A percentile compares a stretch with the other conserved stretches of the same genome.
phyloP scores from a whole-genome alignment of 92 coral and sea anemone species.

The Porites lobata region DNA sequence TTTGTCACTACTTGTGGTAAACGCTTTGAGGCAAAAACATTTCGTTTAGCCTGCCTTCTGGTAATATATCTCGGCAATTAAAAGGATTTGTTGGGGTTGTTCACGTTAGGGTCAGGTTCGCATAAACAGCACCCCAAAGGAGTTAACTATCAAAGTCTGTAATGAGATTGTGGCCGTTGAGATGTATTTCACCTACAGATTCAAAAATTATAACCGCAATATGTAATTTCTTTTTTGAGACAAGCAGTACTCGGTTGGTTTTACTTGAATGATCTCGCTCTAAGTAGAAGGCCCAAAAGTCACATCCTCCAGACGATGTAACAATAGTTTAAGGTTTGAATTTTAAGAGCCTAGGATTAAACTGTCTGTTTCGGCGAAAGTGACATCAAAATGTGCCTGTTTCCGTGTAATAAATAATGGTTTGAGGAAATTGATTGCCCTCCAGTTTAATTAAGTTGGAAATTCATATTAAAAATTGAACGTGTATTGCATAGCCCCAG shows the following conservation, averaged over 20 bases:
- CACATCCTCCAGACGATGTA: not conserved
- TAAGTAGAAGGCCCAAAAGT: not conserved
- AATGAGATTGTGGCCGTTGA: not conserved
- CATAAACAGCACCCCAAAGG: not conserved
- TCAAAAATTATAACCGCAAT: not conserved
- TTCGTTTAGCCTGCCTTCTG: not conserved
- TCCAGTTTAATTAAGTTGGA: conserved; percentile 10
- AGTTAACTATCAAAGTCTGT: not conserved
- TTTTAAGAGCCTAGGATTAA: not conserved
- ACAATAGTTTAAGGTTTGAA: not conserved
- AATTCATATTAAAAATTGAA: not conserved
- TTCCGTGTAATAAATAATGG: conserved; percentile 9
- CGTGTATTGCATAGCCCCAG: not conserved
- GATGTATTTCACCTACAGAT: not conserved
- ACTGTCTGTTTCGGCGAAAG: not conserved
- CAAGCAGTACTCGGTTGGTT: not conserved
- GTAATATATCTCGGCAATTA: not conserved
- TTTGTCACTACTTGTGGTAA: not conserved
- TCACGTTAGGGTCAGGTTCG: not conserved
- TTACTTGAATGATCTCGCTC: not conserved
- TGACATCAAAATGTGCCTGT: not conserved
- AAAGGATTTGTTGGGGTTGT: too few species aligned
- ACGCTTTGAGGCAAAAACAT: conserved; percentile 5
- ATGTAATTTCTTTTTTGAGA: too few species aligned
- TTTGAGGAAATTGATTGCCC: not conserved